These are phyloP conservation scores for Ceyx erithaca DNA, from an alignment of 2,797 vertebrate genomes.

Conservation along the genomic window DNA sequence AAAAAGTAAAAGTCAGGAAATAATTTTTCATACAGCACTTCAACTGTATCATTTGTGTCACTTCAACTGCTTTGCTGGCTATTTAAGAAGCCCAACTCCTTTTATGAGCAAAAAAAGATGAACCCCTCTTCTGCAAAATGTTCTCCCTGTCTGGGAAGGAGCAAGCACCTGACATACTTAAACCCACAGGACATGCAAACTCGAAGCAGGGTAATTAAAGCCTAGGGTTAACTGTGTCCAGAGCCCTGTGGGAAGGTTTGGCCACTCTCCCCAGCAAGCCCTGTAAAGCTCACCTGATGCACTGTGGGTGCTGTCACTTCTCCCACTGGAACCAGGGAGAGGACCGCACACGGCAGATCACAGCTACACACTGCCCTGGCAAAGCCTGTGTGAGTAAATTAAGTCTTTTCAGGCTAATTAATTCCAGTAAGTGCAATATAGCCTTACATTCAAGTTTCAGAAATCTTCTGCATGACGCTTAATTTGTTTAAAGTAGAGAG, in stretches of 20 bases:
- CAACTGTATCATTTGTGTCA: too few species aligned
- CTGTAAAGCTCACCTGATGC: neutral
- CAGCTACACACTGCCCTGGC: neutral
- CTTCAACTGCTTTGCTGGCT: neutral
- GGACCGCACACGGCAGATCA: neutral
- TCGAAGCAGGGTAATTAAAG: neutral
- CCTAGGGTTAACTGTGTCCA: neutral
- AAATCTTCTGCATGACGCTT: neutral
- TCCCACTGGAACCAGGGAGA: rapidly evolving
- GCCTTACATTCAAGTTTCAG: conserved; percentile 3
- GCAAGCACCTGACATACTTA: rapidly evolving
- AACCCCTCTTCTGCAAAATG: rapidly evolving
- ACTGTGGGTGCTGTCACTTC: conserved; percentile 9
- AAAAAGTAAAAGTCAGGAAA: neutral
- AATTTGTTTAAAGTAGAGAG: conserved; percentile 57
- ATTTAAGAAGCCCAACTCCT: neutral
- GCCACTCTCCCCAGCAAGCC: neutral
- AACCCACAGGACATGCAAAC: neutral
- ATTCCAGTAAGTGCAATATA: neutral
- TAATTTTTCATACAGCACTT: neutral
- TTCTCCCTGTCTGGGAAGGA: neutral
- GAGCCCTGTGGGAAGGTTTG: neutral
- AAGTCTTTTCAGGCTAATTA: conserved; percentile 29
- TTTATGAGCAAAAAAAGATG: neutral
- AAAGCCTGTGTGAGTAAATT: neutral